Evolutionary conservation across 2,888 invertebrate genomes (phyloP).

Genomic region (Periphyllus acericola): DNA sequence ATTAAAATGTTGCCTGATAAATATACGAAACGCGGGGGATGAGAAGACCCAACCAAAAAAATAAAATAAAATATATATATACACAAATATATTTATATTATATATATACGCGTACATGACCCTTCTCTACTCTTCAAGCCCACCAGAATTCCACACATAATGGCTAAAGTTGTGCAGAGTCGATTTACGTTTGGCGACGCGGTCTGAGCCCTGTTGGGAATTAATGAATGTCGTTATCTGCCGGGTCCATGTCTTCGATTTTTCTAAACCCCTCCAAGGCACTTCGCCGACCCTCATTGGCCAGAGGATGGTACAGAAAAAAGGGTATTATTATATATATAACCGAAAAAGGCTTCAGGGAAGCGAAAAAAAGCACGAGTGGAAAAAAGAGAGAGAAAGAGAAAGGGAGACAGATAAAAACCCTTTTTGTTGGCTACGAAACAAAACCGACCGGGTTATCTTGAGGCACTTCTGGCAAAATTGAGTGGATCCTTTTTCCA

Average conservation of each 20-base stretch:
- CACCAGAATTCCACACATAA: conserved; percentile 51
- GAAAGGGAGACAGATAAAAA: conserved; percentile 52
- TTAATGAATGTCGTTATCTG: conserved; percentile 61
- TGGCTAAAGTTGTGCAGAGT: conserved; percentile 58
- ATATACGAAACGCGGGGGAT: conserved; percentile 53
- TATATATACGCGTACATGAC: not conserved
- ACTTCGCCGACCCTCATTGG: conserved; percentile 58
- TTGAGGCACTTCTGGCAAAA: conserved; percentile 62
- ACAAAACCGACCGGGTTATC: conserved; percentile 61
- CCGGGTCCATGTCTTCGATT: conserved; percentile 59
- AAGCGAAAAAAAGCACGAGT: conserved; percentile 15
- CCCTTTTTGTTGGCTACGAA: conserved; percentile 60
- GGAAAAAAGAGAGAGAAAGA: conserved; percentile 20
- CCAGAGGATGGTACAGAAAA: conserved; percentile 8
- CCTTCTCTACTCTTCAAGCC: conserved; percentile 14
- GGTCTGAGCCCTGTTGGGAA: conserved; percentile 57
- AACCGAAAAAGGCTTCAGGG: conserved; percentile 49
- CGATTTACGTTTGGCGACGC: conserved; percentile 60
- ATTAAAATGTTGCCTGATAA: conserved; percentile 58
- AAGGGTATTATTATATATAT: conserved; percentile 33
- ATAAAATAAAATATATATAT: conserved; percentile 6
- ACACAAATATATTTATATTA: conserved; percentile 20
- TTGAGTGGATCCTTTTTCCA: conserved; percentile 61
- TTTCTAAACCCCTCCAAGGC: conserved; percentile 61
- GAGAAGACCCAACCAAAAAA: conserved; percentile 41